Evolutionary conservation across 2,797 vertebrate species (phyloP), one percentile per base, ranked within the genome.

Genomic region (Microctenopoma steveboyesi): DNA sequence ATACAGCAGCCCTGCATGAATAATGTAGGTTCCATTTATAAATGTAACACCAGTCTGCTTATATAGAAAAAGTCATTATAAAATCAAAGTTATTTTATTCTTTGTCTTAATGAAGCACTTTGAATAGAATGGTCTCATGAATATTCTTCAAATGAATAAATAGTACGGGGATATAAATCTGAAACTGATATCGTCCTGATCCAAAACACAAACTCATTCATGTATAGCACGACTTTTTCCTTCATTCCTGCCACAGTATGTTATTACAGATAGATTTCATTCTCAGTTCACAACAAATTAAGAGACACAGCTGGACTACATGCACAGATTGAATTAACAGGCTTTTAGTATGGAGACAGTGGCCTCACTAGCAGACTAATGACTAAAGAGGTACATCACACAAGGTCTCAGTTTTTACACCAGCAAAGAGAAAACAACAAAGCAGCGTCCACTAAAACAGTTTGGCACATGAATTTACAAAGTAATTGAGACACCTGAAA

Each of bases 301-400:
- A 39, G 43, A 74, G 50, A 70, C 55, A 52, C 30, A 25, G 67
- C 56, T 28, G 59, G 58, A 39, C 28, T 5, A 3, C 45, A 61
- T 64, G 48, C 45, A 53, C 48, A 61, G 51, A 82, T 84, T 82
- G 52, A 67, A 79, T 85, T 78, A 79, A 53, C 49, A 40, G 52
- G 80, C 78, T 82, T 77, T 87, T 76, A 83, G 78, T 47, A 64
- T 50, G 42, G 72, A 64, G 56, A 75, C 59, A 22, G 16, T 3
- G 8, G 42, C 68, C 62, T 60, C 46, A 1, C 27, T 0, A 14
- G 10, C 39, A 79, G 54, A 59, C 60, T 53, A 40, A 42, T 61
- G 33, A 66, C 61, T 71, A 51, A 76, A 55, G 25, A 82, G 37
- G 6, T 37, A 61, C 33, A 28, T 60, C 68, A 65, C 14, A 3